Conservation (phyloP, 2,113 vertebrate species). For the Peromyscus leucopus region DNA sequence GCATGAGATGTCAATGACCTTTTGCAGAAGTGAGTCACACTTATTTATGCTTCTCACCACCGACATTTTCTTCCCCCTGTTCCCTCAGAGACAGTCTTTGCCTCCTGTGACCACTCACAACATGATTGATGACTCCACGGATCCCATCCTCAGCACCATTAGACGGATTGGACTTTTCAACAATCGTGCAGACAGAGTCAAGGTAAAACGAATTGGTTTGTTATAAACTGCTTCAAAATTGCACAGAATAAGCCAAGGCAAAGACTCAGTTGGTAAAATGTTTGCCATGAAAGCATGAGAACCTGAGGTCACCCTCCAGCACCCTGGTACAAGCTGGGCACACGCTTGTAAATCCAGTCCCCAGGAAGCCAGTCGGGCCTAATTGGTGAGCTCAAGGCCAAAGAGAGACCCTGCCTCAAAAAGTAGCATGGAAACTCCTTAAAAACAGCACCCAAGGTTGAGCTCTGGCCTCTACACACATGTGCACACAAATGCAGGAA, state of each 20-base stretch:
- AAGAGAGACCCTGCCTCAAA: neutral
- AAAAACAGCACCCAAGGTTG: neutral
- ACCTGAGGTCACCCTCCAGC: too few relatives aligned
- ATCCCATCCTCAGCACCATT: constrained; percentile 96
- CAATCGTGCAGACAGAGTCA: constrained; percentile 93
- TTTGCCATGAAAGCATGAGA: neutral
- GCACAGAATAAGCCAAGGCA: neutral
- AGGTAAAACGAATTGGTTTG: constrained; percentile 87
- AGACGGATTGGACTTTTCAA: constrained; percentile 97
- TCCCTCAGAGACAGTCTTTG: constrained; percentile 91
- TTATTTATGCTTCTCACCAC: neutral
- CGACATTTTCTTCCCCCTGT: constrained; percentile 34
- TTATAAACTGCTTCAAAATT: neutral
- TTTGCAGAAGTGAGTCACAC: constrained; percentile 41
- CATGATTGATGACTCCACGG: constrained; percentile 94
- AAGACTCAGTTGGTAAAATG: neutral
- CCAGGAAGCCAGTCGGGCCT: neutral
- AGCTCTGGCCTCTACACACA: neutral
- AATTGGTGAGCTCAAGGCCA: neutral
- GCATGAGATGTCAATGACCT: neutral
- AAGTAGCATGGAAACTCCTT: neutral
- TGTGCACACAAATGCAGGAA: too few relatives aligned
- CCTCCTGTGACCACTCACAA: constrained; percentile 99
- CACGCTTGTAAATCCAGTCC: neutral
- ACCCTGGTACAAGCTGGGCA: neutral